Evolutionary conservation across 2,113 vertebrate genomes (phyloP).

Genomic region (Piprites chloris): DNA sequence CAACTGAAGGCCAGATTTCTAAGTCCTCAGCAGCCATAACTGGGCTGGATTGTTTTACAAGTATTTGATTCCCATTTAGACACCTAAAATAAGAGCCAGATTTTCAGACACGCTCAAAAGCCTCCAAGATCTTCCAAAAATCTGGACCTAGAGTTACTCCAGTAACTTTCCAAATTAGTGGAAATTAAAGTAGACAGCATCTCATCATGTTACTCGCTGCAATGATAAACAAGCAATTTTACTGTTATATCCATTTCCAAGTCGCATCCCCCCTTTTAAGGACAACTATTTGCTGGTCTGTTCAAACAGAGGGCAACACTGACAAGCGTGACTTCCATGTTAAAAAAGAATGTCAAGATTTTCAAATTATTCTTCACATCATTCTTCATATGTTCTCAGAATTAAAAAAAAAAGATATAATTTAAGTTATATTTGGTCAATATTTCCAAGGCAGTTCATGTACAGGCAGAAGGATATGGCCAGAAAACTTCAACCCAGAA

Average conservation of each 20-base stretch:
- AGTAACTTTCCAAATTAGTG: conserved; percentile 29
- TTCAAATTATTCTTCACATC: neutral
- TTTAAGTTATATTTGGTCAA: neutral
- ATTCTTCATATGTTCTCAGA: neutral
- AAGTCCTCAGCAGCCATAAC: conserved; percentile 32
- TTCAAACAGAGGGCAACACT: neutral
- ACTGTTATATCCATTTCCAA: neutral
- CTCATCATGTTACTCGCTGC: neutral
- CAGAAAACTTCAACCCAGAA: neutral
- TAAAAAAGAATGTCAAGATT: neutral
- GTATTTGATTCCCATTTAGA: conserved; percentile 14
- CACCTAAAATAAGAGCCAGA: conserved; percentile 37
- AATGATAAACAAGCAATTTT: neutral
- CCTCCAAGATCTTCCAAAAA: conserved; percentile 35
- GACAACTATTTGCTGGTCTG: neutral
- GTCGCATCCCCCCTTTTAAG: neutral
- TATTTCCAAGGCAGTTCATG: neutral
- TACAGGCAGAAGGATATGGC: neutral
- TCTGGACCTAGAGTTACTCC: neutral
- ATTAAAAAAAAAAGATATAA: neutral
- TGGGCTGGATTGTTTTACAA: conserved; percentile 33
- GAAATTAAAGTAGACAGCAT: conserved; percentile 33
- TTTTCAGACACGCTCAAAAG: conserved; percentile 4
- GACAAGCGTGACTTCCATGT: neutral
- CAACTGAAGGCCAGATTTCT: conserved; percentile 29